Conservation (phyloP, 2,797 vertebrate species). For the Pelodytes ibericus region DNA sequence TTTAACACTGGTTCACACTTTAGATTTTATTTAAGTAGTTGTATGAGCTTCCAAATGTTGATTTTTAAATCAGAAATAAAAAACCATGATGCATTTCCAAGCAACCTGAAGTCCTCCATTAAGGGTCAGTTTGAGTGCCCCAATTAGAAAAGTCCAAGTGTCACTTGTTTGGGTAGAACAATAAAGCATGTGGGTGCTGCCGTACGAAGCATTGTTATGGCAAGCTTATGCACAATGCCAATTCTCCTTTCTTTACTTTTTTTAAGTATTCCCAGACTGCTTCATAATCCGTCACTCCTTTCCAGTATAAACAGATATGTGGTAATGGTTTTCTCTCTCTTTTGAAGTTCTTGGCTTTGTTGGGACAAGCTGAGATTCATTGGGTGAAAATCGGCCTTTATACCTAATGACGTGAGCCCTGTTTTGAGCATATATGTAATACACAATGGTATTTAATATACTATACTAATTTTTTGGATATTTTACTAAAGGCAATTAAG, state of each 20-base stretch:
- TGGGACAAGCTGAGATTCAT: constrained; percentile 51
- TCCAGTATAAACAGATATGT: constrained; percentile 50
- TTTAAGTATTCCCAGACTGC: constrained; percentile 48
- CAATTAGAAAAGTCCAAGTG: background rate
- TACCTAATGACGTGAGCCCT: constrained; percentile 38
- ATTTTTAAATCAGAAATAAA: too few relatives aligned
- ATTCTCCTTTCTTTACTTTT: constrained; percentile 25
- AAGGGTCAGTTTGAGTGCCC: too few relatives aligned
- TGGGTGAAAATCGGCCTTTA: constrained; percentile 41
- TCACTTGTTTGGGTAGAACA: background rate
- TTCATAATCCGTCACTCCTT: constrained; percentile 50
- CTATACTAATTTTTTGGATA: too few relatives aligned
- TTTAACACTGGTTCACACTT: too few relatives aligned
- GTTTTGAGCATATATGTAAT: constrained; percentile 24
- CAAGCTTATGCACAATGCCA: constrained; percentile 6
- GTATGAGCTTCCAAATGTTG: too few relatives aligned
- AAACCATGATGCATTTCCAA: too few relatives aligned
- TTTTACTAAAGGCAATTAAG: too few relatives aligned
- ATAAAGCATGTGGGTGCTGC: background rate
- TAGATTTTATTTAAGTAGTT: too few relatives aligned
- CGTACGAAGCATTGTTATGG: background rate
- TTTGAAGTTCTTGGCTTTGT: constrained; percentile 52
- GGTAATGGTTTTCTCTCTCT: constrained; percentile 51
- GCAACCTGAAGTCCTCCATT: too few relatives aligned
- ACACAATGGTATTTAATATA: background rate